phyloP scores from a whole-genome alignment of 2,113 vertebrate genomes.

The Anguilla rostrata region DNA sequence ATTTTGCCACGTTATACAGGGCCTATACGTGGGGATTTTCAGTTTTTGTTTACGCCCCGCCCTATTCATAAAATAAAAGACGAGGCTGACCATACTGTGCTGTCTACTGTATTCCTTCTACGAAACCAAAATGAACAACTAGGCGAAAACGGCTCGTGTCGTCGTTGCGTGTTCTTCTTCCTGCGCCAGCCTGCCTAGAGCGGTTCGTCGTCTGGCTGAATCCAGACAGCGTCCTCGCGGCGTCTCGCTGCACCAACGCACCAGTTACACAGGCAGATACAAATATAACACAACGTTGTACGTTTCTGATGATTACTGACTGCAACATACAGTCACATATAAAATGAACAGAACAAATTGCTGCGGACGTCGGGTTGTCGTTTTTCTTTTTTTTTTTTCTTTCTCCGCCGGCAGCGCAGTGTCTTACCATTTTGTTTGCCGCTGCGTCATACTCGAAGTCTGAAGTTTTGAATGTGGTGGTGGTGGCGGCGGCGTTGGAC shows the following conservation, averaged over 20 bases:
- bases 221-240: slow-evolving; percentile 28
- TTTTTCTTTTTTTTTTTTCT: neutral
- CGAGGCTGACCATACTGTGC: neutral
- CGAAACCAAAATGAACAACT: neutral
- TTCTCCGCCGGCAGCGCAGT: neutral
- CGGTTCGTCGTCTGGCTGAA: slow-evolving; percentile 3
- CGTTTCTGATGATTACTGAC: slow-evolving; percentile 17
- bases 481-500: slow-evolving; percentile 56
- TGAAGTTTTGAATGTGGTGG: slow-evolving; percentile 47
- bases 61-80: neutral
- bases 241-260: slow-evolving; percentile 7
- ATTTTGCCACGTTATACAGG: neutral
- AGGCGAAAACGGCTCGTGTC: neutral
- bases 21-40: neutral
- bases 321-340: neutral
- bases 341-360: neutral
- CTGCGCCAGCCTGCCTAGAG: slow-evolving; percentile 4
- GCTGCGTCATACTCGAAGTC: slow-evolving; percentile 51
- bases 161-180: slow-evolving; percentile 23
- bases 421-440: slow-evolving; percentile 51
- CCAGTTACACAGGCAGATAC: neutral
- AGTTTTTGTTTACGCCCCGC: neutral
- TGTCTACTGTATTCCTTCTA: neutral
- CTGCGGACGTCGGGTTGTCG: neutral
- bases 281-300: neutral